These are phyloP conservation scores for Aphidius ervi DNA, from an alignment of 1,140 invertebrate species.

Conservation along the genomic window DNA sequence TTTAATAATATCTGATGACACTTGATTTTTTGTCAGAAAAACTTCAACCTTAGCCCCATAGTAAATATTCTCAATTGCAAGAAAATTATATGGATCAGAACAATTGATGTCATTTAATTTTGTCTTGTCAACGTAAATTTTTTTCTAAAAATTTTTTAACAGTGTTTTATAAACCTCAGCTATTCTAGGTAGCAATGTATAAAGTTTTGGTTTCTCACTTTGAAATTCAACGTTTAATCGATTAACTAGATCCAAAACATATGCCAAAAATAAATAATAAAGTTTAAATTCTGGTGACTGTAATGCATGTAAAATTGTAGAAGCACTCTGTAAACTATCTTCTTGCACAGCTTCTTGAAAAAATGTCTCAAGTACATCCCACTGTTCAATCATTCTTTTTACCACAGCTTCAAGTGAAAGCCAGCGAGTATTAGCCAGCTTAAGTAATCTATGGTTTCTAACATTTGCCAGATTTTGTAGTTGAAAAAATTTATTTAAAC, in stretches of 20 bases:
- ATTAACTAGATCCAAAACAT: constrained; percentile 13
- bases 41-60: constrained; percentile 9
- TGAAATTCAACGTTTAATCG: constrained; percentile 17
- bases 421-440: constrained; percentile 17
- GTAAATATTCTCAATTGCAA: constrained; percentile 11
- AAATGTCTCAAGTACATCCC: neutral
- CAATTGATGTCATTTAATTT: neutral
- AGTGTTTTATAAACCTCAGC: constrained; percentile 7
- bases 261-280: constrained; percentile 14
- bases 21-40: neutral
- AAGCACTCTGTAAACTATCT: constrained; percentile 10
- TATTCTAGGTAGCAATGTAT: constrained; percentile 9
- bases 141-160: constrained; percentile 7
- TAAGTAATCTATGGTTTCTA: too few relatives aligned
- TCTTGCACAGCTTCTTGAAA: constrained; percentile 9
- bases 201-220: constrained; percentile 5
- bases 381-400: neutral
- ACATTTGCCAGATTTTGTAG: too few relatives aligned
- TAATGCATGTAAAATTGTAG: too few relatives aligned
- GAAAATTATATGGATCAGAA: constrained; percentile 10
- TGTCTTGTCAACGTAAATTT: constrained; percentile 1
- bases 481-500: too few relatives aligned
- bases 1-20: neutral
- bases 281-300: too few relatives aligned
- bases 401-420: neutral